phyloP scores from a whole-genome alignment of 2,797 vertebrate genomes.

The Pipistrellus pygmaeus region DNA sequence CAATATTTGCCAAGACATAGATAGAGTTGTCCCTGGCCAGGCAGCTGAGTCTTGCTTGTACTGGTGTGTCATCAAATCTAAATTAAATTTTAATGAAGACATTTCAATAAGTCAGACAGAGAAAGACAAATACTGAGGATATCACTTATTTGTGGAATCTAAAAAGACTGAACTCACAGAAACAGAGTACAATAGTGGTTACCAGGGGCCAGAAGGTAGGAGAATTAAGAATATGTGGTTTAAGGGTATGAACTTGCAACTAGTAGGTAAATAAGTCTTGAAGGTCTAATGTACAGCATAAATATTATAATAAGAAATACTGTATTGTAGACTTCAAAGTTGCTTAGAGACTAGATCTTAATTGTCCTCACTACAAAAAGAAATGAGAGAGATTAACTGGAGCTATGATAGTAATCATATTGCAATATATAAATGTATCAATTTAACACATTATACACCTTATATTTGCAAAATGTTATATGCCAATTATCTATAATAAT shows the following conservation, averaged over 20 bases:
- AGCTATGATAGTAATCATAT: neutral
- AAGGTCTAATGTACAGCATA: neutral
- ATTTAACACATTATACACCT: neutral
- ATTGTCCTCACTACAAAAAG: neutral
- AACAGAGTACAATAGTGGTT: neutral
- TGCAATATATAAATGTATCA: neutral
- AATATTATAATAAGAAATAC: neutral
- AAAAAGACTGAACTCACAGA: neutral
- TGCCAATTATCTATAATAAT: neutral
- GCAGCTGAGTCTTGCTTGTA: constrained; percentile 88
- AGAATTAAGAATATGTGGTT: neutral
- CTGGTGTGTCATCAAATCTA: constrained; percentile 84
- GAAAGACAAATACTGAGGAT: neutral
- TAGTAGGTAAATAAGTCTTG: neutral
- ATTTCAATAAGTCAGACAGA: neutral
- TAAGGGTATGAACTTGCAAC: neutral
- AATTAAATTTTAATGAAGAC: constrained; percentile 28
- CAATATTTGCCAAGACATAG: constrained; percentile 87
- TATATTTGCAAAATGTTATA: neutral
- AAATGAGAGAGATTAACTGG: neutral
- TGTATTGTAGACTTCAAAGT: neutral
- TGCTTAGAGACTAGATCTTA: neutral
- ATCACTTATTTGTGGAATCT: neutral
- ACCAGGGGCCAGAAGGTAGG: neutral
- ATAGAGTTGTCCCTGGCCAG: constrained; percentile 87